phyloP scores from a whole-genome alignment of 2,113 vertebrate species.

The Eurystomus gularis region DNA sequence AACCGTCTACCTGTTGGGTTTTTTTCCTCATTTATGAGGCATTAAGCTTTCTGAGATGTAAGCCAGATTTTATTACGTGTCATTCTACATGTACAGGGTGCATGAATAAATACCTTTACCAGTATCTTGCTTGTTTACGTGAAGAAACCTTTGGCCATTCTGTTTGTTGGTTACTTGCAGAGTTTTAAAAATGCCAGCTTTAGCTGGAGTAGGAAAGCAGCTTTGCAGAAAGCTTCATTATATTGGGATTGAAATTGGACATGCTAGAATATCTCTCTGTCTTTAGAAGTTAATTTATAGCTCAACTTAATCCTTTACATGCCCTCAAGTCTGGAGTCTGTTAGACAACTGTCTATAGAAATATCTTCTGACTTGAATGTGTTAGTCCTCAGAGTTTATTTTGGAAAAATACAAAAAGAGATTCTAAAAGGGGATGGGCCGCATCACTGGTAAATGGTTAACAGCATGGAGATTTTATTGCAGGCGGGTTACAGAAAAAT shows the following conservation, averaged over 20 bases:
- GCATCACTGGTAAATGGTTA: background rate
- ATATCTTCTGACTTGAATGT: background rate
- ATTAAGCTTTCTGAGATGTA: background rate
- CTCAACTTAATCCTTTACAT: slow-evolving; percentile 1
- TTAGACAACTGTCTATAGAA: background rate
- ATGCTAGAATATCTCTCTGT: background rate
- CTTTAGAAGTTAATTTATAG: slow-evolving; percentile 32
- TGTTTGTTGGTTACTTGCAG: background rate
- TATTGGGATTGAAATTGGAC: background rate
- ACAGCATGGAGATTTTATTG: background rate
- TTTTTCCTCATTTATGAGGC: background rate
- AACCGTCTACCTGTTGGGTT: background rate
- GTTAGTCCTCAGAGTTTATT: background rate
- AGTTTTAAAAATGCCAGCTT: background rate
- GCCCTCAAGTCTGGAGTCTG: background rate
- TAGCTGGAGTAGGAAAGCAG: background rate
- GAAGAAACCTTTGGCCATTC: background rate
- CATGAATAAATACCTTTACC: background rate
- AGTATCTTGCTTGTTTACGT: background rate
- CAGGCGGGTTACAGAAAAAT: background rate
- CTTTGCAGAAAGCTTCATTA: background rate
- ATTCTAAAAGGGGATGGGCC: background rate
- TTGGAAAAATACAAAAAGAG: background rate
- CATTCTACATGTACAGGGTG: background rate
- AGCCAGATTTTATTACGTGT: background rate